Evolutionary conservation across 30 jellyfish, hydroid and myxozoan genomes (phyloP), one percentile per base, ranked within the genome.

Genomic region (Phacellophora camtschatica): DNA sequence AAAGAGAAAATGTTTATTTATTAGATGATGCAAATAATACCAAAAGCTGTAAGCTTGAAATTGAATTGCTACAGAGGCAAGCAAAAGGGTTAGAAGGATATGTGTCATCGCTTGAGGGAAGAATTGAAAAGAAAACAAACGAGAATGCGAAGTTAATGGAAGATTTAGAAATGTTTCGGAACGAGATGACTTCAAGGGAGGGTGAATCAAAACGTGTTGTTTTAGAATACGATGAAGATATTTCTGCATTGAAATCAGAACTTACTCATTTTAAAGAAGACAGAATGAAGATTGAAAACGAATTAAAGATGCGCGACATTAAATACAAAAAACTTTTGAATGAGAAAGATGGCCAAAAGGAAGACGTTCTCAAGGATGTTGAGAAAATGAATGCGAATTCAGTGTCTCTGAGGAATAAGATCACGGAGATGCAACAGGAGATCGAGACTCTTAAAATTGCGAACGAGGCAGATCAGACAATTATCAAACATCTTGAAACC

Each of bases 381-480:
- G 82, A 49, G n/a, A 68, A 53, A 19, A 23, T 78, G 48, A 68
- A 78, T 25, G 61, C 67, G 18, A 68, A 78, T 15, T 24, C 79
- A 0, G 39, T 30, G 19, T 15, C 41, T 61, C 59, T 78, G 49
- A 54, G 90, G 20, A 63, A 56, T 43, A 81, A 37, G 32, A 30
- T 81, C 30, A 81, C 32, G 43, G 92, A 81, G 41, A n/a, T 81
- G 58, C 85, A 65, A 34, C 43, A 56, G 45, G 78, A 68, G 49
- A 81, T 65, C 73, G 78, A 66, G 74, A 71, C 92, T 19, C 75
- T 81, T 27, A 68, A 29, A 53, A 66, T 79, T 51, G 92, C 84
- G 35, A 81, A 81, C 41, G 92, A 81, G 85, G 84, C 92, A 13
- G 85, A 81, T 56, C 92, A 81, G 27, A 81, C 92, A 5, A 69